phyloP scores from a whole-genome alignment of 2,888 invertebrate species.

The Troglohyphantes excavatus region DNA sequence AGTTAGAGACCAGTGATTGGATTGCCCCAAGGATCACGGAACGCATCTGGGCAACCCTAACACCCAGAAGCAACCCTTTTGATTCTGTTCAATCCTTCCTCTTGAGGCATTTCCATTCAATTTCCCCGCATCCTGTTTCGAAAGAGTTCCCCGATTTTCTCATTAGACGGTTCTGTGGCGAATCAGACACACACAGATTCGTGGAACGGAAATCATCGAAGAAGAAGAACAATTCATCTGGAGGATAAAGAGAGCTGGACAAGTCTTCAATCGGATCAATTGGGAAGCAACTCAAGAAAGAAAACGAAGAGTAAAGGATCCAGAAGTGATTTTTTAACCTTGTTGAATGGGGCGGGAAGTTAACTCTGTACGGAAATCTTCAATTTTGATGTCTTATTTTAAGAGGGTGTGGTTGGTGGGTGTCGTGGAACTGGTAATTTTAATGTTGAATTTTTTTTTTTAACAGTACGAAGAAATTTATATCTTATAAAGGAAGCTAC shows the following conservation, averaged over 20 bases:
- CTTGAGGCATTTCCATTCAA: not conserved
- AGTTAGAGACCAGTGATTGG: too few species aligned
- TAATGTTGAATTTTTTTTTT: too few species aligned
- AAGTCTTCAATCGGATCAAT: not conserved
- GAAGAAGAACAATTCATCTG: not conserved
- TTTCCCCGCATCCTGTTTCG: not conserved
- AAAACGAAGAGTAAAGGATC: not conserved
- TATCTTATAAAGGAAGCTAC: too few species aligned
- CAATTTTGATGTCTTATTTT: not conserved
- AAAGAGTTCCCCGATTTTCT: not conserved
- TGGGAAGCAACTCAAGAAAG: not conserved
- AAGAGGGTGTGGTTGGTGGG: too few species aligned
- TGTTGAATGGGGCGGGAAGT: not conserved
- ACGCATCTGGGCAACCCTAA: not conserved
- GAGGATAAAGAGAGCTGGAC: not conserved
- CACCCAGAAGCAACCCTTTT: not conserved
- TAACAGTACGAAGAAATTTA: too few species aligned
- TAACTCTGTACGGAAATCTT: not conserved
- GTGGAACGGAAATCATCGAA: not conserved
- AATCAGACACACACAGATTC: not conserved
- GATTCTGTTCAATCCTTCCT: not conserved
- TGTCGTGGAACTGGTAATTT: too few species aligned
- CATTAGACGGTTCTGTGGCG: not conserved
- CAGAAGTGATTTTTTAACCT: not conserved
- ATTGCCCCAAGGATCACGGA: too few species aligned